Evolutionary conservation across 2,797 vertebrate species (phyloP).

Genomic region (Champsocephalus gunnari): DNA sequence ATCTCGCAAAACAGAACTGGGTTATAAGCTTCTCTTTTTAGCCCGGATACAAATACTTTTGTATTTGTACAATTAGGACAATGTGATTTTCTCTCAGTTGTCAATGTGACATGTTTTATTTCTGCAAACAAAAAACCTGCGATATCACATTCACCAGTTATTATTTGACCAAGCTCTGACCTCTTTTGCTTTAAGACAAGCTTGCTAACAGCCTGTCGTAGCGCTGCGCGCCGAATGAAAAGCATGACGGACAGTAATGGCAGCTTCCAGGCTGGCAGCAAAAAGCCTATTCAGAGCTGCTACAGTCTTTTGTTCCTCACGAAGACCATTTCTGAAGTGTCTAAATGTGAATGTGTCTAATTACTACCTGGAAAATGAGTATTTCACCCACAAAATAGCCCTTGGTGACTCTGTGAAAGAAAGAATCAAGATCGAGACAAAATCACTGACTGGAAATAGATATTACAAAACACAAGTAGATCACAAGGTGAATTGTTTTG

Average conservation of each 20-base stretch:
- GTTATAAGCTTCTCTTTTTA: constrained; percentile 18
- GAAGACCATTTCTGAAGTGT: constrained; percentile 21
- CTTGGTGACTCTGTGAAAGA: neutral
- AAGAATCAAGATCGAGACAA: constrained; percentile 18
- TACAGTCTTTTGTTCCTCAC: constrained; percentile 28
- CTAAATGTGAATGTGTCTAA: constrained; percentile 31
- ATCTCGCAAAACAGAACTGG: constrained; percentile 34
- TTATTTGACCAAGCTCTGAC: constrained; percentile 21
- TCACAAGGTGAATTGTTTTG: constrained; percentile 4
- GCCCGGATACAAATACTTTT: neutral
- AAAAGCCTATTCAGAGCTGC: constrained; percentile 18
- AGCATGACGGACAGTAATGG: constrained; percentile 50
- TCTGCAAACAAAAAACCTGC: constrained; percentile 20
- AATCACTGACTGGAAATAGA: constrained; percentile 11
- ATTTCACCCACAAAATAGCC: constrained; percentile 31
- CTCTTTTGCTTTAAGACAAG: neutral
- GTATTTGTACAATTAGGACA: neutral
- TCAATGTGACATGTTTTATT: constrained; percentile 2
- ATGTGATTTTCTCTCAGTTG: neutral
- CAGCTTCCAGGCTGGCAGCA: constrained; percentile 16
- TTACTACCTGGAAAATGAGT: constrained; percentile 39
- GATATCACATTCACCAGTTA: neutral
- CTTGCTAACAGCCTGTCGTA: neutral
- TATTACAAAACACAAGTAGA: constrained; percentile 15
- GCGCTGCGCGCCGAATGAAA: constrained; percentile 10